These are phyloP conservation scores for Parasteatoda lunata DNA, from an alignment of 2,888 invertebrate genomes.

Conservation along the genomic window DNA sequence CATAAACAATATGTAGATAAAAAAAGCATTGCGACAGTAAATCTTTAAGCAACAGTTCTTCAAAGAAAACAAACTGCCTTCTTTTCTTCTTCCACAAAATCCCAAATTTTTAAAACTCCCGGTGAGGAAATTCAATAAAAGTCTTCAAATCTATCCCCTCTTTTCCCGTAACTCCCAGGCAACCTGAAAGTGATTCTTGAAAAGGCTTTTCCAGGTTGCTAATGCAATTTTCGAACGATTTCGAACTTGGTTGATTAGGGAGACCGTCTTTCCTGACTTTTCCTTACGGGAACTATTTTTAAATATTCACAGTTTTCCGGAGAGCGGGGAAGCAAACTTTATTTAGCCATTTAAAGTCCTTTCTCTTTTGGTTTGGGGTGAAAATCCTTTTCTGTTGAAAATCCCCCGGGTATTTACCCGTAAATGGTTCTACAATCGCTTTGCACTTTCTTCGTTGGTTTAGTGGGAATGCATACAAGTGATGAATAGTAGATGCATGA, in stretches of 20 bases:
- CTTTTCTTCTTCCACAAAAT: slow-evolving; percentile 4
- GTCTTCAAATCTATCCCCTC: not conserved
- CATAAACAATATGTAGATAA: too few species aligned
- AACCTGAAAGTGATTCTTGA: slow-evolving; percentile 40
- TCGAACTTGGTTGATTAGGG: slow-evolving; percentile 6
- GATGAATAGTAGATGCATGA: too few species aligned
- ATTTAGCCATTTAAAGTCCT: slow-evolving; percentile 64
- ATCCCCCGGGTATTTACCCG: slow-evolving; percentile 63
- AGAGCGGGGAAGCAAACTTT: slow-evolving; percentile 26
- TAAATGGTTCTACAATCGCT: slow-evolving; percentile 43
- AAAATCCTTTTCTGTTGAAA: slow-evolving; percentile 31
- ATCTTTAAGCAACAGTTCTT: too few species aligned
- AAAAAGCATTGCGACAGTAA: too few species aligned
- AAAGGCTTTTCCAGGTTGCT: slow-evolving; percentile 32
- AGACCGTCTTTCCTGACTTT: too few species aligned
- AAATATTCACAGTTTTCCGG: slow-evolving; percentile 54
- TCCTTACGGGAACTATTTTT: slow-evolving; percentile 45
- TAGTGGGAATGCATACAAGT: too few species aligned
- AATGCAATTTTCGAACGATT: slow-evolving; percentile 61
- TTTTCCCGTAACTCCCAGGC: not conserved
- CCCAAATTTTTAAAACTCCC: slow-evolving; percentile 25
- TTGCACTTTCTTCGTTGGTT: not conserved
- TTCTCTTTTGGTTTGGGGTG: slow-evolving; percentile 30
- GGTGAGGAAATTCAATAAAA: slow-evolving; percentile 42
- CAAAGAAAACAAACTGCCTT: not conserved